A percentile compares a stretch with the other conserved stretches of the same genome.
phyloP scores from a whole-genome alignment of 2,113 vertebrate species.

The Callospermophilus lateralis region DNA sequence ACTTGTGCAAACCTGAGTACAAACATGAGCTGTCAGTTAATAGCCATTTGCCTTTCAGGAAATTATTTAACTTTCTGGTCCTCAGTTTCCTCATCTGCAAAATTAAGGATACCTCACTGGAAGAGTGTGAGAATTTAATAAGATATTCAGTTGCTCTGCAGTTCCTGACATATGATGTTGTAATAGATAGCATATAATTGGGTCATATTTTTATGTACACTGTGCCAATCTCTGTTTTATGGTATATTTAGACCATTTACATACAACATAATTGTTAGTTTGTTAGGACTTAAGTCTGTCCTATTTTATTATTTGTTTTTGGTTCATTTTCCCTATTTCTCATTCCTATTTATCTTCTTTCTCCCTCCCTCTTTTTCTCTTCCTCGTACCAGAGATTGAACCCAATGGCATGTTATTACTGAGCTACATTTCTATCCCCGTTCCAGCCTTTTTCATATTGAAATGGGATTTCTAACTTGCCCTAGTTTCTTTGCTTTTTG shows the following conservation, averaged over 20 bases:
- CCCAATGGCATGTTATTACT: no score
- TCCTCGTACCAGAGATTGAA: no score
- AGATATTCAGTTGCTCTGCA: background rate
- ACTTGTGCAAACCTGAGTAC: background rate
- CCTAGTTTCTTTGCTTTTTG: background rate
- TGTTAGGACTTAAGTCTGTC: background rate
- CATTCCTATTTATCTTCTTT: background rate
- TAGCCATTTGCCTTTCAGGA: background rate
- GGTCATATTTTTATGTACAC: background rate
- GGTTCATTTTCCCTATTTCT: slow-evolving; percentile 26
- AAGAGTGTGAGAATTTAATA: background rate
- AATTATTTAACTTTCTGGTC: background rate
- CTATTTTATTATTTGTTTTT: slow-evolving; percentile 10
- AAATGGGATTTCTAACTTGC: background rate
- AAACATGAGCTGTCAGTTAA: background rate
- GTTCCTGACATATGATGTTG: no score
- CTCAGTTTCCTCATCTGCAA: slow-evolving; percentile 3
- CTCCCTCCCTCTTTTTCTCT: no score
- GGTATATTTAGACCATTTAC: background rate
- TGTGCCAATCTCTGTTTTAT: background rate
- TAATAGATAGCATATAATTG: background rate
- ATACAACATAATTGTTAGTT: background rate
- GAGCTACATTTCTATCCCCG: no score
- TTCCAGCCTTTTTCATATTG: background rate
- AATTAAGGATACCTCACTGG: background rate